Percentiles rank a stretch among this genome's conserved stretches.
These are phyloP conservation scores for Plebejus argus DNA, from an alignment of 2,888 invertebrate species.

Conservation along the genomic window DNA sequence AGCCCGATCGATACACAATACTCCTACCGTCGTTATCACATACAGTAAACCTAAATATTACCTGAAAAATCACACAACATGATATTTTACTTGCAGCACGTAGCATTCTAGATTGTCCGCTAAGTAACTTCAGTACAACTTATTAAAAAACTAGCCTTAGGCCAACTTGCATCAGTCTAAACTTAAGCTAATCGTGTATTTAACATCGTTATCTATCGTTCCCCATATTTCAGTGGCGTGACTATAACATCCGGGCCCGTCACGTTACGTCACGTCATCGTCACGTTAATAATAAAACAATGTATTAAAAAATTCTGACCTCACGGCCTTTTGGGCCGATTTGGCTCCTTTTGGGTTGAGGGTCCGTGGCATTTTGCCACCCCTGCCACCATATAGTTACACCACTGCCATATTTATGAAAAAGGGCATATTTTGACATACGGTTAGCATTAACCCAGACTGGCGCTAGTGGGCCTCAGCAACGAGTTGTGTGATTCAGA, in stretches of 20 bases:
- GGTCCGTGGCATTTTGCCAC: too few relatives aligned
- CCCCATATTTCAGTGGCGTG: too few relatives aligned
- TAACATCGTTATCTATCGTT: too few relatives aligned
- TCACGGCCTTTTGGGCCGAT: too few relatives aligned
- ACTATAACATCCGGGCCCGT: too few relatives aligned
- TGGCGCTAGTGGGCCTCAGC: background rate
- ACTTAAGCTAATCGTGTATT: background rate
- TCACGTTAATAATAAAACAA: too few relatives aligned
- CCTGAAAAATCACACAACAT: conserved; percentile 4
- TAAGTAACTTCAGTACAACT: background rate
- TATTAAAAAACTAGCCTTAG: background rate
- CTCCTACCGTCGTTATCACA: background rate
- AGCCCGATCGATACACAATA: background rate
- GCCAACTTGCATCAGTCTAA: background rate
- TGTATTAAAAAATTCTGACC: too few relatives aligned
- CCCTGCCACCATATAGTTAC: too few relatives aligned
- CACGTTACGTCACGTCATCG: too few relatives aligned
- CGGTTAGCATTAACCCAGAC: background rate
- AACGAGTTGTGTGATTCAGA: conserved; percentile 2
- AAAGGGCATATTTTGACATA: background rate
- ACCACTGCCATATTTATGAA: too few relatives aligned
- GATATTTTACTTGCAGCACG: background rate
- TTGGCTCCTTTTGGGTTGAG: too few relatives aligned
- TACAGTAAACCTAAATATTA: background rate
- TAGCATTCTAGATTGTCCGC: background rate